Evolutionary conservation across 2,888 invertebrate genomes (phyloP).

Genomic region (Gymnosoma rotundatum): DNA sequence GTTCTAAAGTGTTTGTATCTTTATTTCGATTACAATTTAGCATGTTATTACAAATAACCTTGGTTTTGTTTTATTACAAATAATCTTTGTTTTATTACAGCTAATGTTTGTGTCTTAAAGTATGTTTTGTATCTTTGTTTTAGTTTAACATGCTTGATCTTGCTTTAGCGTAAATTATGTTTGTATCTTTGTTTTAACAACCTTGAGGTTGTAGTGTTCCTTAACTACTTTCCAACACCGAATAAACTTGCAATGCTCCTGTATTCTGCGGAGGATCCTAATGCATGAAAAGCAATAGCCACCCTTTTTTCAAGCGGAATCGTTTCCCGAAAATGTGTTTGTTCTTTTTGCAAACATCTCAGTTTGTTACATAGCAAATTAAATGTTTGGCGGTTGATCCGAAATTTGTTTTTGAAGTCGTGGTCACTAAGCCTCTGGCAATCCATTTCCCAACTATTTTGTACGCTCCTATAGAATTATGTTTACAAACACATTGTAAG

Average conservation of each 20-base stretch:
- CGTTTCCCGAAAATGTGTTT: not conserved
- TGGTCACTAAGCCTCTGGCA: not conserved
- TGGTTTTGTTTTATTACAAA: too few relatives aligned
- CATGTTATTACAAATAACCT: too few relatives aligned
- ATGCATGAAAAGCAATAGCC: conserved; percentile 37
- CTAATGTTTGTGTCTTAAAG: too few relatives aligned
- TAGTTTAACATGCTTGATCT: too few relatives aligned
- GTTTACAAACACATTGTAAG: too few relatives aligned
- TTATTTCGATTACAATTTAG: too few relatives aligned
- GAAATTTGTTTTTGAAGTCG: conserved; percentile 7
- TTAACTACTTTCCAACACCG: conserved; percentile 34
- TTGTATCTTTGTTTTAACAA: too few relatives aligned
- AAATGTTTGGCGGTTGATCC: conserved; percentile 9
- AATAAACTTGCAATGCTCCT: conserved; percentile 37
- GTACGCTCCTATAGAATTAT: not conserved
- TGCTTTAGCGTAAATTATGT: too few relatives aligned
- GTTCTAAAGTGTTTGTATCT: too few relatives aligned
- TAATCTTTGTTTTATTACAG: too few relatives aligned
- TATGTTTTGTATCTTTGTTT: too few relatives aligned
- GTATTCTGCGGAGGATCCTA: conserved; percentile 50
- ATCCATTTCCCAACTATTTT: conserved; percentile 6
- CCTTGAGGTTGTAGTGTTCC: too few relatives aligned
- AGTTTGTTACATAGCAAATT: conserved; percentile 1
- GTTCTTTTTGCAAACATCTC: conserved; percentile 10
- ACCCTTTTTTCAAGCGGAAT: conserved; percentile 42